These are phyloP conservation scores for Kryptolebias marmoratus DNA, from an alignment of 2,113 vertebrate genomes.

Conservation along the genomic window DNA sequence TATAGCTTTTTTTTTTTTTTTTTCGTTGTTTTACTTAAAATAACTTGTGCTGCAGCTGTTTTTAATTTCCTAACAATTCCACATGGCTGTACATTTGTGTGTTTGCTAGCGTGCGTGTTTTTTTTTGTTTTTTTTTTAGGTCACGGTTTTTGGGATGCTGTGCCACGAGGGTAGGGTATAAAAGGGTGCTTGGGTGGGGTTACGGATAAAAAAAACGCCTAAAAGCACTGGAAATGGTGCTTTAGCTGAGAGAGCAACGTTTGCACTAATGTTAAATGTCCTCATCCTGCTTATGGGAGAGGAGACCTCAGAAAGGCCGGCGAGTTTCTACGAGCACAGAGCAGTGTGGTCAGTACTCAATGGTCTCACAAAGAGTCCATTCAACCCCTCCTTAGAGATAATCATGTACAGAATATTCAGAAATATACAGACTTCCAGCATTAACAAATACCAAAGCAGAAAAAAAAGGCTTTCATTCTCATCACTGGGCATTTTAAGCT, in stretches of 20 bases:
- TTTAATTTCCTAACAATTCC: slow-evolving; percentile 58
- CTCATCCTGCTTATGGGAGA: slow-evolving; percentile 77
- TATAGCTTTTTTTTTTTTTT: slow-evolving; percentile 51
- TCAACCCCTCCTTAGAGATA: slow-evolving; percentile 60
- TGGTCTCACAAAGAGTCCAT: slow-evolving; percentile 65
- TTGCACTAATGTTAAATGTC: slow-evolving; percentile 85
- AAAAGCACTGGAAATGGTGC: slow-evolving; percentile 84
- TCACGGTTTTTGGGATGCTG: slow-evolving; percentile 64
- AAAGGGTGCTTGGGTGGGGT: slow-evolving; percentile 69
- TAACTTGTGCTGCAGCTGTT: slow-evolving; percentile 66
- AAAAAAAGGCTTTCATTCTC: slow-evolving; percentile 48
- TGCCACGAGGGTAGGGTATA: slow-evolving; percentile 66
- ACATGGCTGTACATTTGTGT: slow-evolving; percentile 54
- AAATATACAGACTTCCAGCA: slow-evolving; percentile 64
- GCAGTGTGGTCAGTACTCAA: slow-evolving; percentile 65
- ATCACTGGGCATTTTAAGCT: slow-evolving; percentile 68
- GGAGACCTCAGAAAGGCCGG: slow-evolving; percentile 76
- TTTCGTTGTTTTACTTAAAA: slow-evolving; percentile 60
- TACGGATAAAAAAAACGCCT: slow-evolving; percentile 75
- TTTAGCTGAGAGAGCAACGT: slow-evolving; percentile 83
- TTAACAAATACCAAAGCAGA: slow-evolving; percentile 75
- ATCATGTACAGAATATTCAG: slow-evolving; percentile 60
- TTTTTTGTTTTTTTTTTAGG: neutral
- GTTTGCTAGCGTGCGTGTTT: slow-evolving; percentile 9
- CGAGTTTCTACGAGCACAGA: slow-evolving; percentile 72